These are phyloP conservation scores for Pimephales promelas DNA, from an alignment of 2,113 vertebrate species.

Conservation along the genomic window DNA sequence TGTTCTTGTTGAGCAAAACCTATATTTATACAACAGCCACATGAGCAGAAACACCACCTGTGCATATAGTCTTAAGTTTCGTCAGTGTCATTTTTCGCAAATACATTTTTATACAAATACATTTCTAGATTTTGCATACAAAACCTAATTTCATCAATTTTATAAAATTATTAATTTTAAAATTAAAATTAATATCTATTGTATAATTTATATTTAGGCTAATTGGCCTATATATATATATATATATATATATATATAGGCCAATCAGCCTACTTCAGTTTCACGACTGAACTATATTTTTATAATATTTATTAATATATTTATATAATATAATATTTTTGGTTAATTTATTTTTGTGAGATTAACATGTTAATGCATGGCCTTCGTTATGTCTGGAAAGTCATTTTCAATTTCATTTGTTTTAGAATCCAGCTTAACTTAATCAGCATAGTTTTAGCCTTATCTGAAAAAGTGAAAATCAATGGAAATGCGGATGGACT, in stretches of 20 bases:
- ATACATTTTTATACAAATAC: neutral
- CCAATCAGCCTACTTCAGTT: no score
- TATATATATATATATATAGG: no score
- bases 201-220: no score
- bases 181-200: no score
- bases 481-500: neutral
- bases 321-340: no score
- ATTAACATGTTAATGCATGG: neutral
- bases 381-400: no score
- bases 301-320: no score
- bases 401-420: neutral
- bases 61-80: neutral
- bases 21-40: neutral
- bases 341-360: neutral
- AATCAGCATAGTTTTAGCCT: neutral
- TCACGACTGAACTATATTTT: no score
- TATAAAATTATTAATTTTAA: no score
- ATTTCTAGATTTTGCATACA: neutral
- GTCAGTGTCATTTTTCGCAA: neutral
- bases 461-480: neutral
- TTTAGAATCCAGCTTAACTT: neutral
- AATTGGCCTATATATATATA: no score
- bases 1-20: neutral
- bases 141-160: no score
- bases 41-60: neutral